Base-by-base conservation (phyloP, 2,797 vertebrate genomes). In the Botia kubotai region DNA sequence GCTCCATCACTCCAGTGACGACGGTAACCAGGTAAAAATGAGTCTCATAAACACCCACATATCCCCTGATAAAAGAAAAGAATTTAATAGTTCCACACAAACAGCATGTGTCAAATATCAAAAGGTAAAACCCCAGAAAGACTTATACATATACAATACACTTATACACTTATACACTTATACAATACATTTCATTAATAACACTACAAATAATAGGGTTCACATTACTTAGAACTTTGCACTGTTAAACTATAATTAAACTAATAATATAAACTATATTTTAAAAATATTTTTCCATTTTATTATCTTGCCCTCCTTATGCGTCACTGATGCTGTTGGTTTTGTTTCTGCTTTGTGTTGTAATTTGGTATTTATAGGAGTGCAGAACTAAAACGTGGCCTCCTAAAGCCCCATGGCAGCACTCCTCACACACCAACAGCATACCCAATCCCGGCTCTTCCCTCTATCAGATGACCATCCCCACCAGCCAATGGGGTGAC, bases 301-400 rank as follows among this genome's bases (percentile, higher is more conserved):
- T 33, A 33, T 33, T 33, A 33, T 33, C 33, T 33, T 33, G 33
- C 33, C 33, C 33, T 33, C 33, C 33, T 33, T 5, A 33, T 33
- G 33, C 4, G 33, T 5, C 33, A 3, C n/a, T 53, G 3, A n/a
- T 3, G 11, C 17, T 72, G 29, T 36, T 21, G 29, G 46, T 16
- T 53, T 33, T 7, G 12, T 55, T 55, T n/a, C 53, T 55, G 53
- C n/a, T 19, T n/a, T 55, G 17, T 60, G 19, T 23, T 60, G 19
- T 23, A 3, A 60, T 23, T 6, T 57, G 57, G 23, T 39, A 8
- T 10, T 6, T 36, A 70, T 93, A 99, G 98, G 98, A 99, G 79
- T 97, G 95, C 87, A 99, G 99, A 94, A 99, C 96, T 88, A 99
- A 99, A 94, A 99, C 98, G 0, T 99, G 98, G 98, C 98, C 98